These are phyloP conservation scores for Platypus cylindrus DNA, from an alignment of 2,888 invertebrate species.

Conservation along the genomic window DNA sequence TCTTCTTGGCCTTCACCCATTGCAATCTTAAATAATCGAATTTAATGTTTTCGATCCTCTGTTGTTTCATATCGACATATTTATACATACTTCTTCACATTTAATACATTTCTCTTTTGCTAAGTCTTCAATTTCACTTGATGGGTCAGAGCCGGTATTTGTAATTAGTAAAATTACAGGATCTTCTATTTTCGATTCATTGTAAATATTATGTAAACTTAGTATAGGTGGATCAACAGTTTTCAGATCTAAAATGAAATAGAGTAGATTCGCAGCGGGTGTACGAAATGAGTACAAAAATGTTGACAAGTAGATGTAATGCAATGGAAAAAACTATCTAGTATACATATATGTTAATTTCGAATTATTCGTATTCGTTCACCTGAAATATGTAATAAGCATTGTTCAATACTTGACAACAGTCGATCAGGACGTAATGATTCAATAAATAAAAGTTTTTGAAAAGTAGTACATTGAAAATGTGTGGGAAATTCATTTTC, in stretches of 20 bases:
- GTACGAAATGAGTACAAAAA: too few species aligned
- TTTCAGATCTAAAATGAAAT: slow-evolving; percentile 18
- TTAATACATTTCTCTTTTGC: slow-evolving; percentile 35
- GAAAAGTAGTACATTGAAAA: slow-evolving; percentile 56
- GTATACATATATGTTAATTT: too few species aligned
- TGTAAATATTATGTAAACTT: slow-evolving; percentile 37
- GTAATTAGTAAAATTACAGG: slow-evolving; percentile 78
- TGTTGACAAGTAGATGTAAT: too few species aligned
- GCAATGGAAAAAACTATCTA: too few species aligned
- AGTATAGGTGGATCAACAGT: slow-evolving; percentile 28
- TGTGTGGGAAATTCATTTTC: slow-evolving; percentile 48
- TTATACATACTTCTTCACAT: slow-evolving; percentile 9
- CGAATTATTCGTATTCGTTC: too few species aligned
- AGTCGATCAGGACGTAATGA: slow-evolving; percentile 73
- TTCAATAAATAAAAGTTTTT: slow-evolving; percentile 67
- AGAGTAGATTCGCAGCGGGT: too few species aligned
- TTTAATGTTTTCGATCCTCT: too few species aligned
- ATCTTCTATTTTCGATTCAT: slow-evolving; percentile 44
- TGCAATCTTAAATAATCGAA: slow-evolving; percentile 43
- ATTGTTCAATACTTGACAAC: slow-evolving; percentile 60
- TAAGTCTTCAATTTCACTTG: slow-evolving; percentile 60
- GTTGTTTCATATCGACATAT: neutral
- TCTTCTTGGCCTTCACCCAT: slow-evolving; percentile 70
- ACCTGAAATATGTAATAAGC: slow-evolving; percentile 56
- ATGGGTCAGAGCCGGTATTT: slow-evolving; percentile 84